These are phyloP conservation scores for Drosophila busckii DNA, from an alignment of 1,140 invertebrate genomes.

Conservation along the genomic window DNA sequence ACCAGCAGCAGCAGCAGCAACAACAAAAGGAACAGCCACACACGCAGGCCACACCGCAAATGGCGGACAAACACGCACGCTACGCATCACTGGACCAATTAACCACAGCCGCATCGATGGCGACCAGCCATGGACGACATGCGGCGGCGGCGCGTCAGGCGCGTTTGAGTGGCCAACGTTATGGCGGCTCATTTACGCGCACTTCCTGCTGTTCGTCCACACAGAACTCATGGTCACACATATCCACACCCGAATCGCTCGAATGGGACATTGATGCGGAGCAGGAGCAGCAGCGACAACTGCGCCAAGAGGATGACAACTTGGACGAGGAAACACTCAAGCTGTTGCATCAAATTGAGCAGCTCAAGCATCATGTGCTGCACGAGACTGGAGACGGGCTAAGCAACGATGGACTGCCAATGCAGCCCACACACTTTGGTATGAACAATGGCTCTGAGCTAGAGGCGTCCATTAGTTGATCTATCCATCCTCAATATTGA, in stretches of 20 bases:
- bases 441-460: slow-evolving; percentile 24
- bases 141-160: slow-evolving; percentile 12
- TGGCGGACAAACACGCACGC: slow-evolving; percentile 12
- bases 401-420: slow-evolving; percentile 39
- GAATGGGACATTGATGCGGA: slow-evolving; percentile 77
- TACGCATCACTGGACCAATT: slow-evolving; percentile 53
- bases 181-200: slow-evolving; percentile 60
- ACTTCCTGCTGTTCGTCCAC: slow-evolving; percentile 63
- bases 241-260: slow-evolving; percentile 72
- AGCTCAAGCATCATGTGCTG: slow-evolving; percentile 71
- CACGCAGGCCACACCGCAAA: slow-evolving; percentile 16
- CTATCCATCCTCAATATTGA: slow-evolving; percentile 2
- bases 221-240: slow-evolving; percentile 75
- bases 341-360: slow-evolving; percentile 72
- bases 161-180: slow-evolving; percentile 29
- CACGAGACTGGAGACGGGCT: slow-evolving; percentile 70
- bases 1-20: slow-evolving; percentile 27
- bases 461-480: slow-evolving; percentile 48
- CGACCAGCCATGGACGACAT: slow-evolving; percentile 38
- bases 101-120: slow-evolving; percentile 28
- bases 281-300: slow-evolving; percentile 58
- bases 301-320: slow-evolving; percentile 65
- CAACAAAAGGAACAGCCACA: background rate
- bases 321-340: slow-evolving; percentile 70
- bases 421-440: slow-evolving; percentile 45